Conservation (phyloP, 2,113 vertebrate species). For the Vulpes vulpes region DNA sequence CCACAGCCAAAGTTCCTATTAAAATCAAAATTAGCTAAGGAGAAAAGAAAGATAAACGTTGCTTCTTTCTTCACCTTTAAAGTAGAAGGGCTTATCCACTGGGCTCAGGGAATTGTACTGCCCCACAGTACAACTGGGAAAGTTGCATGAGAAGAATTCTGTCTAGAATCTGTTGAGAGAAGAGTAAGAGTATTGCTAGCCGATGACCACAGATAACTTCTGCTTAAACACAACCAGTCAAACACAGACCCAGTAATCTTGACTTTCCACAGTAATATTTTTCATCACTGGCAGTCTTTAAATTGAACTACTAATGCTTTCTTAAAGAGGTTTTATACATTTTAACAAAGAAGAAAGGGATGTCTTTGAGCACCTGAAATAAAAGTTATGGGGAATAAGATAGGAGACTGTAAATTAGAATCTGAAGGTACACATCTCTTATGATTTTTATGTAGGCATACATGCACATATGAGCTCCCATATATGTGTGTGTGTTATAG, state of each 20-base stretch:
- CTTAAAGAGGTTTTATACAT: not conserved
- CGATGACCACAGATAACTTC: not conserved
- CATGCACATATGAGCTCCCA: too few relatives aligned
- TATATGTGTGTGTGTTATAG: not conserved
- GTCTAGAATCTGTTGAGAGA: not conserved
- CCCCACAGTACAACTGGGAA: not conserved
- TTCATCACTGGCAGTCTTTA: not conserved
- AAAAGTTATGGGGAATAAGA: not conserved
- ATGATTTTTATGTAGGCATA: not conserved
- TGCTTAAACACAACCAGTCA: not conserved
- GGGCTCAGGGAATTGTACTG: not conserved
- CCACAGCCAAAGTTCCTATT: not conserved
- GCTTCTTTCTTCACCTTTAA: conserved; percentile 4
- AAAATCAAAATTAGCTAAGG: conserved; percentile 57
- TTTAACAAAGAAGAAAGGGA: not conserved
- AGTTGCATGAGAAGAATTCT: not conserved
- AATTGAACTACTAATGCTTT: not conserved
- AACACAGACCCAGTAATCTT: not conserved
- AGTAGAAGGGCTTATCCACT: not conserved
- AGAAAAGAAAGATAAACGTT: not conserved
- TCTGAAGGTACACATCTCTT: not conserved
- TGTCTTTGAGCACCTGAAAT: not conserved
- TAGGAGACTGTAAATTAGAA: not conserved
- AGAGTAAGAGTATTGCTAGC: not conserved
- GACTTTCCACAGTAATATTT: not conserved